Base-by-base conservation (phyloP, 2,888 invertebrate genomes). In the Suillia variegata region DNA sequence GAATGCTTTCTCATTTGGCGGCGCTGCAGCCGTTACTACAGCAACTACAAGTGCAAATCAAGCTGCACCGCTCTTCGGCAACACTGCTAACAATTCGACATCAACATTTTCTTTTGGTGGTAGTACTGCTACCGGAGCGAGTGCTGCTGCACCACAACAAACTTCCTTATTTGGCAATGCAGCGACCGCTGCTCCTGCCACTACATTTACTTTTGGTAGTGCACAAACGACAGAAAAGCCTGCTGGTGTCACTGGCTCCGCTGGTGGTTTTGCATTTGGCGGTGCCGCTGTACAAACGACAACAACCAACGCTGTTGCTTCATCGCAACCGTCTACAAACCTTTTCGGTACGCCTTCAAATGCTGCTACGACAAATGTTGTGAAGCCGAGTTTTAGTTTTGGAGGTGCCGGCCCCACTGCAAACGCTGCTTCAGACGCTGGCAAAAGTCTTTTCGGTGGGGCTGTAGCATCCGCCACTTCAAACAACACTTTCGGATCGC, bases 371-470 rank as follows among this genome's bases (percentile, higher is more conserved):
- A 33, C 31, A 13, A 54, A 63, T 1, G 58, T 65, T 48, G 59
- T 61, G 1, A 72, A 68, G 33, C 65, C 70, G 0, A 61, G 34
- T 21, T 72, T 71, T 49, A 69, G 31, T 62, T 72, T 72, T 59
- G 64, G 67, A 12, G 60, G 66, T 13, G 61, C 53, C 22, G n/a
- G n/a, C n/a, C 17, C 61, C 6, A 48, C 58, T 8, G 34, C 60
- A 2, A 31, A 56, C 6, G 15, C 33, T 20, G 10, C 31, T 2
- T 50, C 45, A 18, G 24, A 48, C 15, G 15, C 54, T 6, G 10
- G 26, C 18, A 58, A 63, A 38, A 31, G 58, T 6, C 34, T 56
- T n/a, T 61, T 58, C 33, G 50, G 8, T 50, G n/a, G 42, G 48
- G 18, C 17, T 54, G 42, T 13, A 17, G 17, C 13, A 15, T 5